A percentile compares a stretch with the other conserved stretches of the same genome.
phyloP scores from a whole-genome alignment of 2,888 invertebrate species.

The Cheilosia impressa region DNA sequence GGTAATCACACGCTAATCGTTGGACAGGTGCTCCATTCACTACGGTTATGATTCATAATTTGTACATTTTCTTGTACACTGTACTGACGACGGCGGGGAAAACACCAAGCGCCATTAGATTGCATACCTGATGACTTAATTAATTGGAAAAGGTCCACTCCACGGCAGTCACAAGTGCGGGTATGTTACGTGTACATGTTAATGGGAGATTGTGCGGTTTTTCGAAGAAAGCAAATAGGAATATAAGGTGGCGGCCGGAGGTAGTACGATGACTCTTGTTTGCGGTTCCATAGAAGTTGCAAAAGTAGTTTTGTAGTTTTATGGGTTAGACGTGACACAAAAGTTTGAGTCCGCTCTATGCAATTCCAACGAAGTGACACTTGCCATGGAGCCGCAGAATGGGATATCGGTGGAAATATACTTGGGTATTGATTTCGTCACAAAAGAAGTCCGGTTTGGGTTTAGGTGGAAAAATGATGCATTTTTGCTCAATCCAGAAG shows the following conservation, averaged over 20 bases:
- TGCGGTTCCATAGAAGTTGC: conserved; percentile 45
- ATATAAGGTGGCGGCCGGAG: conserved; percentile 19
- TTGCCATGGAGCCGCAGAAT: neutral
- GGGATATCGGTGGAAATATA: too few relatives aligned
- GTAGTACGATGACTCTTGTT: conserved; percentile 36
- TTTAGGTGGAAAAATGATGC: too few relatives aligned
- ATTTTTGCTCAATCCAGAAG: too few relatives aligned
- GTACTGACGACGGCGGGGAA: neutral
- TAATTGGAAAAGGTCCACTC: conserved; percentile 57
- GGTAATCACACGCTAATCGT: conserved; percentile 64
- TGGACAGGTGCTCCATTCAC: conserved; percentile 64
- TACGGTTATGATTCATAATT: conserved; percentile 67
- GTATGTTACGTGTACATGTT: conserved; percentile 29
- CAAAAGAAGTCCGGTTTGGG: too few relatives aligned
- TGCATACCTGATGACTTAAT: conserved; percentile 66
- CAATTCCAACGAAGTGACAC: conserved; percentile 46
- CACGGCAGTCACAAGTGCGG: conserved; percentile 16
- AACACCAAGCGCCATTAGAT: conserved; percentile 57
- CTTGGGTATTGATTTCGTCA: too few relatives aligned
- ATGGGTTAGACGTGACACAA: conserved; percentile 36
- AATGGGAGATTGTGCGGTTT: conserved; percentile 58
- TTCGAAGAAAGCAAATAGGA: conserved; percentile 29
- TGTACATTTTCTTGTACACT: conserved; percentile 14
- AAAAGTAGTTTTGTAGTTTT: conserved; percentile 42
- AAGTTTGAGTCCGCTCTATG: conserved; percentile 12